A percentile compares a stretch with the other conserved stretches of the same genome.
These are phyloP conservation scores for Gasterosteus nipponicus DNA, from an alignment of 2,113 vertebrate genomes.

Conservation along the genomic window DNA sequence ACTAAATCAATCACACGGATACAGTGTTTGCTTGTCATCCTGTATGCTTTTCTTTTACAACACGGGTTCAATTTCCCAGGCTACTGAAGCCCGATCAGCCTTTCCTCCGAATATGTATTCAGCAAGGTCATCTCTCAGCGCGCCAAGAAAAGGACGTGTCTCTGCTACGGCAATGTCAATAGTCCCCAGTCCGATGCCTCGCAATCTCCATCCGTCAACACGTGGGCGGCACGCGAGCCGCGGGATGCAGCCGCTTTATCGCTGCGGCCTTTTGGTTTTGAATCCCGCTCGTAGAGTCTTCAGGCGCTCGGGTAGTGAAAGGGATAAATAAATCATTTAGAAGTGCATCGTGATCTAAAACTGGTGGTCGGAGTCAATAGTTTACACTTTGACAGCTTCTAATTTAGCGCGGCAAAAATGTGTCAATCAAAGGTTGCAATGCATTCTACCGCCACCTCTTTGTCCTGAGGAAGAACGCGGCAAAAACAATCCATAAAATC, in stretches of 20 bases:
- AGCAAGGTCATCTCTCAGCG: slow-evolving; percentile 65
- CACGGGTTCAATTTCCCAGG: slow-evolving; percentile 69
- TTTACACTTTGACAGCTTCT: background rate
- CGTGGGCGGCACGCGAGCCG: slow-evolving; percentile 23
- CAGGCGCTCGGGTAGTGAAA: background rate
- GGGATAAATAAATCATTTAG: background rate
- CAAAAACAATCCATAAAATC: slow-evolving; percentile 28
- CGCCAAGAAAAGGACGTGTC: slow-evolving; percentile 46
- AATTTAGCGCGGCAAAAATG: background rate
- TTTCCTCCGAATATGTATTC: slow-evolving; percentile 64
- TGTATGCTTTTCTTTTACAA: slow-evolving; percentile 65
- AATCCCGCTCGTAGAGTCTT: slow-evolving; percentile 8
- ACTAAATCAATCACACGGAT: slow-evolving; percentile 65
- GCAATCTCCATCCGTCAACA: slow-evolving; percentile 63
- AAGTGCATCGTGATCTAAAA: background rate
- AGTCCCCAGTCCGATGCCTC: slow-evolving; percentile 39
- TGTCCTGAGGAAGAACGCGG: background rate
- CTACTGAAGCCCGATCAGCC: slow-evolving; percentile 65
- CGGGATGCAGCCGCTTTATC: slow-evolving; percentile 20
- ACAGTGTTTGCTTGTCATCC: slow-evolving; percentile 68
- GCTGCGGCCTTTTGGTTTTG: slow-evolving; percentile 10
- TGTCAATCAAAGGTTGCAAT: background rate
- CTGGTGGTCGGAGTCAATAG: background rate
- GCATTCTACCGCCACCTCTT: background rate
- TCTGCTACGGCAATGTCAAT: slow-evolving; percentile 61